Evolutionary conservation across 2,113 vertebrate genomes (phyloP), one percentile per base, ranked within the genome.

Genomic region (Ursus arctos): DNA sequence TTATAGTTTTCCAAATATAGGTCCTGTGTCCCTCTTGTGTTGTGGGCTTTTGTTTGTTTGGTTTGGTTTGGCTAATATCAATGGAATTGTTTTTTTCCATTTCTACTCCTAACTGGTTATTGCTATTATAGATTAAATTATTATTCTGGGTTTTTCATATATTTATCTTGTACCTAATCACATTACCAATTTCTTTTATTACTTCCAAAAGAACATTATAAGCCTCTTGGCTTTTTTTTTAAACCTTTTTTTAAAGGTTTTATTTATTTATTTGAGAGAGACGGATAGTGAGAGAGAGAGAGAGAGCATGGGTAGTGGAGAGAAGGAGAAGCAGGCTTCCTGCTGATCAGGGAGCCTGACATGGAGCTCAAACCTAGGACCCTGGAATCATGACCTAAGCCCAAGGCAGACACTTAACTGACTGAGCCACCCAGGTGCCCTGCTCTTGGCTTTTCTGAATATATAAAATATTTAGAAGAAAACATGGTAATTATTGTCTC

Each of bases 131-230:
- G 69, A 59, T 91, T 80, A 80, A 71, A 69, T 69, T 69, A 49
- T 91, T 87, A 57, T 65, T 65, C n/a, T 84, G 28, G 21, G 31
- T 36, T 85, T 95, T 87, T 80, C 13, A 21, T 65, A 49, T 40
- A 80, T 81, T 72, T 81, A 61, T 87, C 26, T 72, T 47, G 26
- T 65, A 63, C 11, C 76, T 95, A 81, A 87, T 63, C 12, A 72
- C n/a, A 74, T 74, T 88, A 81, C 28, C 2, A 47, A 9, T 81
- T 95, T 59, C 24, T 95, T 40, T 86, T 80, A 86, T 86, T 87
- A 72, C 51, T 77, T 91, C 55, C 8, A 71, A n/a, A 59, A 71
- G 86, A n/a, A 28, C 16, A 24, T 36, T 57, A 33, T 57, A 51
- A 71, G 15, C 13, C 33, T 80, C 81, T 80, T 43, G 26, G 61